Evolutionary conservation across 2,888 invertebrate genomes (phyloP).

Genomic region (Ectropis crepuscularia): DNA sequence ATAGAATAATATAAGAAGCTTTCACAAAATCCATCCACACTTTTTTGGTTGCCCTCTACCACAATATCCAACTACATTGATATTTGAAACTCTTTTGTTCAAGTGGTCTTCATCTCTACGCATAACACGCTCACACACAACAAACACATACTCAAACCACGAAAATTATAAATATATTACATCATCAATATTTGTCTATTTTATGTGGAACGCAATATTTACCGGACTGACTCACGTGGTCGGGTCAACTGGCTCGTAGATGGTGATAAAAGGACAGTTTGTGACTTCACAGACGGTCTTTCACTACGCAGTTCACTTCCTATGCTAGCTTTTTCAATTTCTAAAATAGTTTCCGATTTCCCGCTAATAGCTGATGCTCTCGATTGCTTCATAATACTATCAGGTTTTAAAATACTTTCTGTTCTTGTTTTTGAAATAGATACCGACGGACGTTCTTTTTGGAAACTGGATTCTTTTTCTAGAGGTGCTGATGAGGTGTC

Average conservation of each 20-base stretch:
- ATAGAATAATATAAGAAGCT: too few relatives aligned
- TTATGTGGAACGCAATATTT: background rate
- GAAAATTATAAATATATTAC: too few relatives aligned
- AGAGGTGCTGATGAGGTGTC: background rate
- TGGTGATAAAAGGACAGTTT: conserved; percentile 45
- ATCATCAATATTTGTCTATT: too few relatives aligned
- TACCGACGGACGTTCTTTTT: conserved; percentile 30
- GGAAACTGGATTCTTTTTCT: conserved; percentile 24
- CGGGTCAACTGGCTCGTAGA: conserved; percentile 31
- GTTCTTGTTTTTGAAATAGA: conserved; percentile 23
- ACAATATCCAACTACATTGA: too few relatives aligned
- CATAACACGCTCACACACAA: too few relatives aligned
- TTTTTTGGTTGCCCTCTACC: too few relatives aligned
- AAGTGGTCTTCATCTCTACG: too few relatives aligned
- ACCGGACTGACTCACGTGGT: conserved; percentile 55
- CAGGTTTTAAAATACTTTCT: conserved; percentile 38
- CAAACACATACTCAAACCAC: too few relatives aligned
- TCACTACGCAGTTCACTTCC: conserved; percentile 15
- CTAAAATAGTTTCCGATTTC: background rate
- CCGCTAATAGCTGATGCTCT: background rate
- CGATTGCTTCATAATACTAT: conserved; percentile 31
- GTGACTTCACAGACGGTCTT: conserved; percentile 42
- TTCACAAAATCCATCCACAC: too few relatives aligned
- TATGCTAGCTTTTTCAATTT: conserved; percentile 22
- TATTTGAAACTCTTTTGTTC: too few relatives aligned